Conservation (phyloP, 2,888 invertebrate species). For the Ditula angustiorana region DNA sequence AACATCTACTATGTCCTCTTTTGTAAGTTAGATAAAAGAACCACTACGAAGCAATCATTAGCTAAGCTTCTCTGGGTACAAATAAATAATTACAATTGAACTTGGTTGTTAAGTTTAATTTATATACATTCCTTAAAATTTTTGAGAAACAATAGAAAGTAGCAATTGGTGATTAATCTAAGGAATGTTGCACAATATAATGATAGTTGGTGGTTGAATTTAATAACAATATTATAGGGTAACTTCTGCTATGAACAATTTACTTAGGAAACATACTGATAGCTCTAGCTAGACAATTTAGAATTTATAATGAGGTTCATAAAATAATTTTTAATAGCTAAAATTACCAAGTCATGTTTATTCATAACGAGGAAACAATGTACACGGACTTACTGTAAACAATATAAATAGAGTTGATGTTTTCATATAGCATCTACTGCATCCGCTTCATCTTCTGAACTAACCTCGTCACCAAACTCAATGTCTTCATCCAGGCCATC, state of each 20-base stretch:
- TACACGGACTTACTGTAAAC: slow-evolving; percentile 81
- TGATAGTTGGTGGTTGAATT: slow-evolving; percentile 40
- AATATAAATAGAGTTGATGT: slow-evolving; percentile 63
- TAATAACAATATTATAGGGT: slow-evolving; percentile 46
- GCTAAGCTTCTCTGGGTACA: not conserved
- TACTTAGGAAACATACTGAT: slow-evolving; percentile 55
- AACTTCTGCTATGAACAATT: slow-evolving; percentile 56
- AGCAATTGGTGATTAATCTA: slow-evolving; percentile 50
- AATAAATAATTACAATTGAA: slow-evolving; percentile 32
- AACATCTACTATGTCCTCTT: not conserved
- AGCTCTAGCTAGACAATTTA: slow-evolving; percentile 50
- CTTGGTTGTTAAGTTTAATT: slow-evolving; percentile 60
- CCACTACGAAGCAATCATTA: not conserved
- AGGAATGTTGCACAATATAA: slow-evolving; percentile 76
- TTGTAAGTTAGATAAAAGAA: not conserved
- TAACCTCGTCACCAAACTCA: slow-evolving; percentile 98
- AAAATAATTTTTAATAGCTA: slow-evolving; percentile 68
- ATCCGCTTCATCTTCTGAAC: slow-evolving; percentile 95
- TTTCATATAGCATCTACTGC: slow-evolving; percentile 88
- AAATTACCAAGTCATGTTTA: slow-evolving; percentile 73
- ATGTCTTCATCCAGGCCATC: slow-evolving; percentile 98
- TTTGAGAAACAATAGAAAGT: slow-evolving; percentile 45
- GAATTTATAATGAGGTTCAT: slow-evolving; percentile 54
- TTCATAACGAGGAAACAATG: slow-evolving; percentile 77
- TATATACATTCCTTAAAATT: slow-evolving; percentile 78